Conservation (phyloP, 2,797 vertebrate species). For the Acanthurus leucopareius region DNA sequence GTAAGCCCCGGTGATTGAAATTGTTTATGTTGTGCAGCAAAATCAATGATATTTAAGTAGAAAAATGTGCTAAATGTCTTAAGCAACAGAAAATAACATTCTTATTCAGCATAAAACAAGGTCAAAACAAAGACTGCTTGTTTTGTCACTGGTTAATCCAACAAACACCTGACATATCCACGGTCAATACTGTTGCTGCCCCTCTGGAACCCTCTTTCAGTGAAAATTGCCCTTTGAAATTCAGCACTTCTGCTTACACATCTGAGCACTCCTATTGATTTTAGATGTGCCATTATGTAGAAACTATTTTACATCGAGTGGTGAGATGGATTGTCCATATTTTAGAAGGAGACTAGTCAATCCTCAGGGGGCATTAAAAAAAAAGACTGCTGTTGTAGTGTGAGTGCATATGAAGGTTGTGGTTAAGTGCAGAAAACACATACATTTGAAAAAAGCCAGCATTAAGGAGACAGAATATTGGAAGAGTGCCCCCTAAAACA, state of each 20-base stretch:
- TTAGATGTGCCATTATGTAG: constrained; percentile 61
- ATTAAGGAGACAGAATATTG: background rate
- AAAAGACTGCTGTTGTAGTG: background rate
- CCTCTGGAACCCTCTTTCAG: constrained; percentile 40
- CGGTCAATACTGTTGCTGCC: constrained; percentile 49
- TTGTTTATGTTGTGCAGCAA: background rate
- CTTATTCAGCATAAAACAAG: background rate
- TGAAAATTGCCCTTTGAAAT: constrained; percentile 69
- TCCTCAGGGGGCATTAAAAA: constrained; percentile 18
- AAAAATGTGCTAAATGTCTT: constrained; percentile 6
- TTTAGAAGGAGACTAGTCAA: constrained; percentile 19
- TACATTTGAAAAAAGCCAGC: background rate
- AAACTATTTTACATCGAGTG: constrained; percentile 44
- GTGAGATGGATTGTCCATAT: constrained; percentile 13
- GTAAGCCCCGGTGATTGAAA: background rate
- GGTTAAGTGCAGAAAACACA: constrained; percentile 17
- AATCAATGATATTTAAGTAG: background rate
- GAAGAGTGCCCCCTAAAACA: constrained; percentile 6
- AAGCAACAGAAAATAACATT: background rate
- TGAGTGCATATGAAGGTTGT: background rate
- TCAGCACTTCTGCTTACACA: constrained; percentile 64
- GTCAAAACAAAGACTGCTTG: constrained; percentile 10
- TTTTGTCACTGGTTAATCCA: constrained; percentile 16
- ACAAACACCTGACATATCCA: constrained; percentile 5
- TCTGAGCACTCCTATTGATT: constrained; percentile 81